These are phyloP conservation scores for Penaeus japonicus DNA, from an alignment of 1,140 invertebrate genomes.

Conservation along the genomic window DNA sequence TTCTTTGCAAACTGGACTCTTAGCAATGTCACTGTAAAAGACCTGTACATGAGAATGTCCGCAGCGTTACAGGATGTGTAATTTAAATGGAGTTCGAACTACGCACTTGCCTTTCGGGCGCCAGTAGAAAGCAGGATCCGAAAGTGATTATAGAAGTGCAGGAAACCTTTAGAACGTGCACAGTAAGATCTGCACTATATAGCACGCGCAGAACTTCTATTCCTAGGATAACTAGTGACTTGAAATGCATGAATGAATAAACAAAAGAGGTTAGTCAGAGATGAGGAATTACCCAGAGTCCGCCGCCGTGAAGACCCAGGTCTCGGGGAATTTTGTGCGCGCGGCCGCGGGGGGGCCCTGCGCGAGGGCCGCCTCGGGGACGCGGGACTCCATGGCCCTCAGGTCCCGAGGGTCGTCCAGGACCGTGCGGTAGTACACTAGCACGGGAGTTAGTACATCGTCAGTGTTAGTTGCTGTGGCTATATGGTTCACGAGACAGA, in stretches of 20 bases:
- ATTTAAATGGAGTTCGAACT: too few relatives aligned
- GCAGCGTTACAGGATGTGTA: too few relatives aligned
- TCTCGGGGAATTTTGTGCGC: constrained; percentile 71
- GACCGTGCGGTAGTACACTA: constrained; percentile 52
- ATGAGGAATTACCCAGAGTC: constrained; percentile 40
- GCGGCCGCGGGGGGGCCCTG: background rate
- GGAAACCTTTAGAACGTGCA: background rate
- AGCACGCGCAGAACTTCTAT: background rate
- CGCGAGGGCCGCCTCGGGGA: constrained; percentile 3
- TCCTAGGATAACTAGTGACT: background rate
- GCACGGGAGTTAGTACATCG: constrained; percentile 33
- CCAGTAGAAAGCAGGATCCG: background rate
- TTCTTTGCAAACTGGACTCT: too few relatives aligned
- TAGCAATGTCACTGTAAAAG: too few relatives aligned
- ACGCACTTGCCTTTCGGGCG: too few relatives aligned
- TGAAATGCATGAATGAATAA: too few relatives aligned
- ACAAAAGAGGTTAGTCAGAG: too few relatives aligned
- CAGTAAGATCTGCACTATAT: background rate
- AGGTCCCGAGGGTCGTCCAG: constrained; percentile 34
- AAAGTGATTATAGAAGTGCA: background rate
- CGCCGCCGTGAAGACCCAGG: constrained; percentile 68
- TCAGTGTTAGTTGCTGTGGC: background rate
- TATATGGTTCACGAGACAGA: too few relatives aligned
- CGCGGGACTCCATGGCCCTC: constrained; percentile 29
- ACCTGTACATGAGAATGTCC: too few relatives aligned